Conservation (phyloP, 2,797 vertebrate species). For the Tapera naevia region DNA sequence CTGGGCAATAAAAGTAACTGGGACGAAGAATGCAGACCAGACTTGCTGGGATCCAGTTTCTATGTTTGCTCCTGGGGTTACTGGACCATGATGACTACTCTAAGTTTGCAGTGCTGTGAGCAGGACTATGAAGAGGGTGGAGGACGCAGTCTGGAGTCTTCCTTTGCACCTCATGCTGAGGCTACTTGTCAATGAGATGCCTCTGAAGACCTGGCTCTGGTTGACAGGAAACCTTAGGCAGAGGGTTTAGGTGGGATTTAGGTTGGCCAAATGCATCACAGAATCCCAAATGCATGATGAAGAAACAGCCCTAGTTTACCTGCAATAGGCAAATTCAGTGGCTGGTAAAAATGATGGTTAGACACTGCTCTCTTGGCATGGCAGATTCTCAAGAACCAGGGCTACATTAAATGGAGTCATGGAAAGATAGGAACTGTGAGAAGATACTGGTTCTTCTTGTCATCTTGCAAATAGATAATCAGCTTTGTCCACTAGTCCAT, state of each 20-base stretch:
- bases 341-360: background rate
- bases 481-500: background rate
- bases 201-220: background rate
- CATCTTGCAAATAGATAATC: background rate
- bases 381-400: background rate
- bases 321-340: background rate
- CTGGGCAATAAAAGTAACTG: background rate
- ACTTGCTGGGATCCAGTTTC: background rate
- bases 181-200: background rate
- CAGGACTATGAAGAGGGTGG: fast-evolving
- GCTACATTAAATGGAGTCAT: background rate
- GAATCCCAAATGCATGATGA: fast-evolving
- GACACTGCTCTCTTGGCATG: background rate
- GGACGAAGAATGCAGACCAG: background rate
- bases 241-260: background rate
- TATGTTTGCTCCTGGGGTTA: background rate
- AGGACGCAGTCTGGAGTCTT: background rate
- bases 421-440: background rate
- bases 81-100: too few species aligned
- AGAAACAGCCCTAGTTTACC: background rate
- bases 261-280: background rate
- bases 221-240: background rate
- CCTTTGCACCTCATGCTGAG: background rate
- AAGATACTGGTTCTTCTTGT: background rate
- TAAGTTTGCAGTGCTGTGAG: background rate